These are phyloP conservation scores for Nasonia longicornis DNA, from an alignment of 1,140 invertebrate species.

Conservation along the genomic window DNA sequence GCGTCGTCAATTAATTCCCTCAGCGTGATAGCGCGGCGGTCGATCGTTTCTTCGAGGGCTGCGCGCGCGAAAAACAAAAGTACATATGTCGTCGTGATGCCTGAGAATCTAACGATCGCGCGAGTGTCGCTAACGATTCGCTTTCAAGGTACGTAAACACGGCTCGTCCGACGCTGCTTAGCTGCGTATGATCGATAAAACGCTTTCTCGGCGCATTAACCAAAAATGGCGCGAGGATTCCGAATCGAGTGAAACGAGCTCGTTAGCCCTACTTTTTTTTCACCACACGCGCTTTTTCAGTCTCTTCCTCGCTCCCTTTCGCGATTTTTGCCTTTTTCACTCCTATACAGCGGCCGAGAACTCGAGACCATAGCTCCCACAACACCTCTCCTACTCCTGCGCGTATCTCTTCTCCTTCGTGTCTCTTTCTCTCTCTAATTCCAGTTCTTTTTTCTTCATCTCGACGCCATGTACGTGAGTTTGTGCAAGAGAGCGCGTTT, in stretches of 20 bases:
- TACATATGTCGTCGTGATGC: not conserved
- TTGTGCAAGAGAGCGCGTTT: not conserved
- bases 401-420: not conserved
- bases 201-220: conserved; percentile 9
- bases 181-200: conserved; percentile 27
- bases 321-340: conserved; percentile 27
- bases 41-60: too few species aligned
- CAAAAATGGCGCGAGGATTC: conserved; percentile 29
- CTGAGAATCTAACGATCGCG: conserved; percentile 8
- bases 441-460: not conserved
- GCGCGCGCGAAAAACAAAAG: not conserved
- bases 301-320: not conserved
- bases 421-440: not conserved
- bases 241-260: conserved; percentile 32
- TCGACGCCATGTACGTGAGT: not conserved
- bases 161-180: not conserved
- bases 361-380: not conserved
- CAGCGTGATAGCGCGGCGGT: too few species aligned
- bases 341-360: not conserved
- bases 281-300: not conserved
- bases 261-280: conserved; percentile 26
- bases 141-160: not conserved
- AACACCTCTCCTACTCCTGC: not conserved
- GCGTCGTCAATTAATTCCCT: too few species aligned
- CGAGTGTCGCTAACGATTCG: conserved; percentile 15